Conservation (phyloP, 2,113 vertebrate genomes). For the Lethenteron reissneri region DNA sequence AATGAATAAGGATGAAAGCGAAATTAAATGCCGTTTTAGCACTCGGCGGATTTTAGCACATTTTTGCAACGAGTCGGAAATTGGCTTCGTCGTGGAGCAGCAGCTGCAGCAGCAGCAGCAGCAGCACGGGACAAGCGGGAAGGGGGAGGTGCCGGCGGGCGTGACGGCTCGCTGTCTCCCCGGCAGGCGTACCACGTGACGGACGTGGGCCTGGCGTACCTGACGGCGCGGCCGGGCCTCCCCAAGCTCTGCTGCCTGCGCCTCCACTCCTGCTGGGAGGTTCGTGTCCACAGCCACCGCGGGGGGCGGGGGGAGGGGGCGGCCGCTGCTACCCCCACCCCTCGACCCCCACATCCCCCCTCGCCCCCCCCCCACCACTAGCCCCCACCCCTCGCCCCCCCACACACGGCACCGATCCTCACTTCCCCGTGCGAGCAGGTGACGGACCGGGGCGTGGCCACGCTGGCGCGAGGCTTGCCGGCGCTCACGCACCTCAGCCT, state of each 20-base stretch:
- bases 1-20: too few species aligned
- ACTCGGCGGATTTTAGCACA: too few species aligned
- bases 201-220: neutral
- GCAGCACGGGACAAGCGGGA: too few species aligned
- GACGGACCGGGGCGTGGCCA: conserved; percentile 1
- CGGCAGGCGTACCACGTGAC: neutral
- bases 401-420: too few species aligned
- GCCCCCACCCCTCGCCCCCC: too few species aligned
- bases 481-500: neutral
- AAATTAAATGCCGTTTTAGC: too few species aligned
- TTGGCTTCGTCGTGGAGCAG: too few species aligned
- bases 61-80: too few species aligned
- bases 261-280: conserved; percentile 2
- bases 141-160: too few species aligned
- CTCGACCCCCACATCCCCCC: too few species aligned
- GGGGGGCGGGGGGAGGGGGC: neutral
- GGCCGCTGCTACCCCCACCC: neutral
- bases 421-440: neutral
- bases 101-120: too few species aligned
- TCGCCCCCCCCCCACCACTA: too few species aligned
- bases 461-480: neutral
- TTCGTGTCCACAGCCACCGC: neutral
- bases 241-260: neutral
- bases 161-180: neutral
- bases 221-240: neutral